These are phyloP conservation scores for Operophtera brumata DNA, from an alignment of 2,888 invertebrate species.

Conservation along the genomic window DNA sequence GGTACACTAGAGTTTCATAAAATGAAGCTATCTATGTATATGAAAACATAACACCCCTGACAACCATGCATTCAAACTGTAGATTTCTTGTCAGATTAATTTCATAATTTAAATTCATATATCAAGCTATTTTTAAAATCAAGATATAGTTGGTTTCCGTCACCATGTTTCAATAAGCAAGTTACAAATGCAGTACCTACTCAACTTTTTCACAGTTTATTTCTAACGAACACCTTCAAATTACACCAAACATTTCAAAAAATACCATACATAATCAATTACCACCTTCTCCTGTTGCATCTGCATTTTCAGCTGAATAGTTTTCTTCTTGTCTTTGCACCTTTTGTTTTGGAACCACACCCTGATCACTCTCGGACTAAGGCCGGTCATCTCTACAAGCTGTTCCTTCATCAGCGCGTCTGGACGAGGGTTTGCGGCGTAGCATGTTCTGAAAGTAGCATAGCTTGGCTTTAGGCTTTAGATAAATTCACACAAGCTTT, in stretches of 20 bases:
- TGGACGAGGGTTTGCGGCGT: slow-evolving; percentile 98
- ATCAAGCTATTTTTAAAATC: no score
- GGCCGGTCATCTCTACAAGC: slow-evolving; percentile 98
- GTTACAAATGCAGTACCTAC: no score
- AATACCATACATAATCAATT: slow-evolving; percentile 33
- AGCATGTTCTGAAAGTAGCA: slow-evolving; percentile 87
- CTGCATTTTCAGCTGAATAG: slow-evolving; percentile 97
- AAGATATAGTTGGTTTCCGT: no score
- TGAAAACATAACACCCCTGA: no score
- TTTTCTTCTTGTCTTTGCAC: slow-evolving; percentile 98
- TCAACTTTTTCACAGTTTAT: slow-evolving; percentile 32
- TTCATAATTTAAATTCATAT: no score
- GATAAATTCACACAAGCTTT: neutral
- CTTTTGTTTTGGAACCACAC: slow-evolving; percentile 99
- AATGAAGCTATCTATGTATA: no score
- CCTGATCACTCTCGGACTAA: slow-evolving; percentile 98
- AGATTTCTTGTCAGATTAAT: no score
- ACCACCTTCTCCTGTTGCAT: slow-evolving; percentile 98
- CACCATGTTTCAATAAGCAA: no score
- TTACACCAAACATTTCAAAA: slow-evolving; percentile 21
- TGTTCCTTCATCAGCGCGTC: slow-evolving; percentile 99
- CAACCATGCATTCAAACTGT: no score
- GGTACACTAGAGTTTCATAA: no score
- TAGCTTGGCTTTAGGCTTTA: neutral
- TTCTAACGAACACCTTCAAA: slow-evolving; percentile 2